phyloP scores from a whole-genome alignment of 2,888 invertebrate genomes.

The Trachelus troglodyta region DNA sequence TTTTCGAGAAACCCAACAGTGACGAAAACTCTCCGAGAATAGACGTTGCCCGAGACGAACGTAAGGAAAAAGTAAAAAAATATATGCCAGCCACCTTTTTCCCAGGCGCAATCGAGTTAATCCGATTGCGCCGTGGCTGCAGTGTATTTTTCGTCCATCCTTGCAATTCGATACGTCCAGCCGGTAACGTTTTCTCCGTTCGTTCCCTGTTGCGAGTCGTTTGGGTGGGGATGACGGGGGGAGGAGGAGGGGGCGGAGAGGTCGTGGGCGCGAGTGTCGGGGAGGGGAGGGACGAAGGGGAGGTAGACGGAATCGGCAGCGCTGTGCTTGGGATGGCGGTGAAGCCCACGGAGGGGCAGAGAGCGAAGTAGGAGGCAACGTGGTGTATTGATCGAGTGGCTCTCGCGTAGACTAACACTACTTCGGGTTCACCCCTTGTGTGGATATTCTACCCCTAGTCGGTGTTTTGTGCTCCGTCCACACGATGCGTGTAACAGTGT shows the following conservation, averaged over 20 bases:
- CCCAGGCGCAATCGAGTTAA: neutral
- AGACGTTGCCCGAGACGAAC: neutral
- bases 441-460: conserved; percentile 10
- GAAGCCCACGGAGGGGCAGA: conserved; percentile 15
- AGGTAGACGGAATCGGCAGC: conserved; percentile 25
- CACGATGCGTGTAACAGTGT: neutral
- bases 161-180: conserved; percentile 49
- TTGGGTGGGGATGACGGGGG: conserved; percentile 12
- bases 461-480: conserved; percentile 15
- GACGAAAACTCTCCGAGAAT: neutral
- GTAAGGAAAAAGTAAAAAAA: neutral
- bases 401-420: conserved; percentile 54
- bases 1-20: neutral
- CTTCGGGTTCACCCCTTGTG: conserved; percentile 51
- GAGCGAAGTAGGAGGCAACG: conserved; percentile 59
- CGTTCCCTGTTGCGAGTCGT: conserved; percentile 20
- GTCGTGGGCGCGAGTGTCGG: conserved; percentile 23
- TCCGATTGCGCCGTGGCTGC: neutral
- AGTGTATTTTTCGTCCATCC: conserved; percentile 27
- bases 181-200: conserved; percentile 42
- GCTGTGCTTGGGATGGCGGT: conserved; percentile 24
- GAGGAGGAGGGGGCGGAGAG: neutral
- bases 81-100: neutral
- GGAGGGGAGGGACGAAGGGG: conserved; percentile 14
- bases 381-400: conserved; percentile 67